Percentiles rank a stretch among this genome's conserved stretches.
These are phyloP conservation scores for Protobothrops flavoviridis DNA, from an alignment of 2,113 vertebrate species.

Conservation along the genomic window DNA sequence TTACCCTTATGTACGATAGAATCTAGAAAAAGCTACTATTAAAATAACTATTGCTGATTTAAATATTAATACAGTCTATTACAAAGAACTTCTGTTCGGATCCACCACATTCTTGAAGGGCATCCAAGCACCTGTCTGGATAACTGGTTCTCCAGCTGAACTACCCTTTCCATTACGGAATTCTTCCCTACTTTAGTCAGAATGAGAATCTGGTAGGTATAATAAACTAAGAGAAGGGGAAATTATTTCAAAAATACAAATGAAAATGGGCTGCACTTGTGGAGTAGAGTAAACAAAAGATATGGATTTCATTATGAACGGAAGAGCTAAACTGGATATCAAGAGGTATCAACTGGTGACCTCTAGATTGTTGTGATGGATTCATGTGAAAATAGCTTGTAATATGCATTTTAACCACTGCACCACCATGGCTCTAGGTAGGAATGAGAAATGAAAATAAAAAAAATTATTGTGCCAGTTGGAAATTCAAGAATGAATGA, in stretches of 20 bases:
- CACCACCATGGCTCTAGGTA: not conserved
- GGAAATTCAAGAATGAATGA: not conserved
- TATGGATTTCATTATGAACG: not conserved
- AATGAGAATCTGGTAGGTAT: not conserved
- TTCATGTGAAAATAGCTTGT: not conserved
- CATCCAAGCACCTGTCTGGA: not conserved
- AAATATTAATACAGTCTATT: not conserved
- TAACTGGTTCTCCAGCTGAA: not conserved
- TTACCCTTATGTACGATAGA: not conserved
- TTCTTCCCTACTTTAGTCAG: not conserved
- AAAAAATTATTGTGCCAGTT: not conserved
- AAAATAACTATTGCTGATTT: not conserved
- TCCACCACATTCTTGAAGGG: not conserved
- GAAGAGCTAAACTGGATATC: not conserved
- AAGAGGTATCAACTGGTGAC: not conserved
- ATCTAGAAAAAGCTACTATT: not conserved
- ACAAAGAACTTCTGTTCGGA: not conserved
- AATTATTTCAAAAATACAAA: not conserved
- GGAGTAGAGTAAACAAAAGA: not conserved
- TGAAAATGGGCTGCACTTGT: not conserved
- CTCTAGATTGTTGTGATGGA: not conserved
- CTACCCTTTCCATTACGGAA: not conserved
- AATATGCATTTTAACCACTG: not conserved
- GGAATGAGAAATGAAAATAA: not conserved
- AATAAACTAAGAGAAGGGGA: not conserved